Base-by-base conservation (phyloP, 2,113 vertebrate genomes). In the Spheniscus mendiculus region DNA sequence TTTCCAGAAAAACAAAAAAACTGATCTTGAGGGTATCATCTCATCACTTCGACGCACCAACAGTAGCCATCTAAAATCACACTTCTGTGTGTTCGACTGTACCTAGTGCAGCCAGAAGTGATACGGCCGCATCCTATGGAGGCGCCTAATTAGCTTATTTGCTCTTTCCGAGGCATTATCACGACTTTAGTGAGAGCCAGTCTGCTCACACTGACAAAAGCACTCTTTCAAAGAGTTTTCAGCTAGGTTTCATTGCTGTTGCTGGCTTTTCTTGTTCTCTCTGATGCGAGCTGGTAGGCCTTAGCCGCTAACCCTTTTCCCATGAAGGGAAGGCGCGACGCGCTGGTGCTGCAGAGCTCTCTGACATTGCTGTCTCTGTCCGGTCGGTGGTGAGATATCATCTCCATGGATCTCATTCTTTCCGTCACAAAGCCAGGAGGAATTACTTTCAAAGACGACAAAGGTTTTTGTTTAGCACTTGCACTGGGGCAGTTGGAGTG, bases 31-130 rank as follows among this genome's bases (percentile, higher is more conserved):
- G 71, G 45, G 1, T 26, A 2, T 11, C 23, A 1, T 11, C 23
- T 34, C 10, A 1, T 14, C 23, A 1, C 29, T 21, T 42, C 81
- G 38, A 3, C 1, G 0, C 44, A 7, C 15, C 15, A 11, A 2
- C 11, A 18, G 44, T 0, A 14, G 9, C 55, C 38, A 12, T 21
- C 36, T 3, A 0, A 38, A 55, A 9, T 4, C 56, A 3, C 32
- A 2, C 6, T 13, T 2, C 20, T 0, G 30, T 3, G 63, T 17
- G 12, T 8, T 14, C 6, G 17, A 1, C 20, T 5, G 62, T 3
- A 6, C 61, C 15, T 4, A 5, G 40, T 1, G 19, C n/a, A 42
- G 66, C 3, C 15, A 42, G 40, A 15, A 11, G 72, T 9, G 58
- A 12, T 2, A 0, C 9, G 9, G 79, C 52, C 11, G 1, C 36